These are phyloP conservation scores for Gopherus flavomarginatus DNA, from an alignment of 2,113 vertebrate genomes.

Conservation along the genomic window DNA sequence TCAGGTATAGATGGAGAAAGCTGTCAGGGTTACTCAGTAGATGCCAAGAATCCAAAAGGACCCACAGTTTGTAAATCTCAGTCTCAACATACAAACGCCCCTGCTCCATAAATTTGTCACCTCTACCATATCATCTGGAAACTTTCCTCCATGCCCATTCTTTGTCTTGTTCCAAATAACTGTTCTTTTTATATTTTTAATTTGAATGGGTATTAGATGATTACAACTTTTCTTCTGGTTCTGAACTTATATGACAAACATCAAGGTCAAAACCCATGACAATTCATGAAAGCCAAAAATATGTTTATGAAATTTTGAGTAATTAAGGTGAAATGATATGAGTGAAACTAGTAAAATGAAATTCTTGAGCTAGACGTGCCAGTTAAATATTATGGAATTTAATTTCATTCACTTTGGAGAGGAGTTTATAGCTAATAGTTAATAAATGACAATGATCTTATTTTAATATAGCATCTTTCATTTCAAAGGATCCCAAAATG, in stretches of 20 bases:
- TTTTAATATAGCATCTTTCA: not conserved
- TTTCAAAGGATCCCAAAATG: not conserved
- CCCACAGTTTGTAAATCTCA: not conserved
- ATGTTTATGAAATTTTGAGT: not conserved
- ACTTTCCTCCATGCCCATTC: not conserved
- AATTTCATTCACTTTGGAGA: not conserved
- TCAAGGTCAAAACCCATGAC: not conserved
- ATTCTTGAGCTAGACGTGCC: not conserved
- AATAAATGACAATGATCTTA: not conserved
- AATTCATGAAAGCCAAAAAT: not conserved
- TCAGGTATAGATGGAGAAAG: not conserved
- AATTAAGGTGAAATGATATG: not conserved
- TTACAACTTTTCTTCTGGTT: not conserved
- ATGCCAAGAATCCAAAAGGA: not conserved
- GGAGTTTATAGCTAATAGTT: not conserved
- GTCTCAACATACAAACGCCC: not conserved
- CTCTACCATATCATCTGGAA: not conserved
- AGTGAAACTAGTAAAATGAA: not conserved
- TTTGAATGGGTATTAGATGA: not conserved
- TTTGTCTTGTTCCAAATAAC: rapidly evolving
- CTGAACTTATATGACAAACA: not conserved
- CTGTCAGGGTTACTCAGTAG: not conserved
- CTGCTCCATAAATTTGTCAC: rapidly evolving
- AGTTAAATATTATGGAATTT: not conserved
- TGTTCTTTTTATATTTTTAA: rapidly evolving